These are phyloP conservation scores for Molossus alvarezi DNA, from an alignment of 2,797 vertebrate species.

Conservation along the genomic window DNA sequence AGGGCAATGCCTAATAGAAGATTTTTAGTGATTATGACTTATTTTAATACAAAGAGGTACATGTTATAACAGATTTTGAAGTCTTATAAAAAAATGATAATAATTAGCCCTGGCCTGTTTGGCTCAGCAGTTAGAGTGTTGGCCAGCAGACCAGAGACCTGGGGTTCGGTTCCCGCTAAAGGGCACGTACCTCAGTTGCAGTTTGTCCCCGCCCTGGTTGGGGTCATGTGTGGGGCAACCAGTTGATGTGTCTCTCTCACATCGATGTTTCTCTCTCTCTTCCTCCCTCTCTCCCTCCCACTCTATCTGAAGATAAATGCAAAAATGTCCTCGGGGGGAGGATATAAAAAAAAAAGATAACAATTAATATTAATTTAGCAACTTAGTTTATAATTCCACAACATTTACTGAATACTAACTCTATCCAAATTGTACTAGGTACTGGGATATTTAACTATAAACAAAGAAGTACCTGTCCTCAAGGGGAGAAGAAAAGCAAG, in stretches of 20 bases:
- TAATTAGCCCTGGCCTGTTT: not conserved
- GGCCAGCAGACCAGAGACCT: no score
- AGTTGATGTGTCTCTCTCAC: no score
- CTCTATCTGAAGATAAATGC: no score
- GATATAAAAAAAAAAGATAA: not conserved
- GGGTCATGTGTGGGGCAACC: no score
- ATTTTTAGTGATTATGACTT: slow-evolving; percentile 2
- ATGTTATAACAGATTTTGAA: not conserved
- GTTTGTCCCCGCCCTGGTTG: no score
- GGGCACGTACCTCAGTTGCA: no score
- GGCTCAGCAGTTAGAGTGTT: no score
- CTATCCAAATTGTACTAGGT: not conserved
- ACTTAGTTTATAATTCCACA: not conserved
- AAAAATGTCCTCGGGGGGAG: no score
- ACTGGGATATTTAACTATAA: not conserved
- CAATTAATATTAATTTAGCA: slow-evolving; percentile 29
- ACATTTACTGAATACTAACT: slow-evolving; percentile 11
- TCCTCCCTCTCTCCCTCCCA: no score
- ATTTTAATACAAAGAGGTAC: slow-evolving; percentile 10
- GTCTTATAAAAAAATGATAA: not conserved
- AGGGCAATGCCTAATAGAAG: not conserved
- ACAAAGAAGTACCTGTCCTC: not conserved
- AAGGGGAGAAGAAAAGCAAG: not conserved
- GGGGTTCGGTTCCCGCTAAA: no score
- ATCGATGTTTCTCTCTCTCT: no score